Evolutionary conservation across 2,797 vertebrate species (phyloP).

Genomic region (Spinibarbus caldwelli): DNA sequence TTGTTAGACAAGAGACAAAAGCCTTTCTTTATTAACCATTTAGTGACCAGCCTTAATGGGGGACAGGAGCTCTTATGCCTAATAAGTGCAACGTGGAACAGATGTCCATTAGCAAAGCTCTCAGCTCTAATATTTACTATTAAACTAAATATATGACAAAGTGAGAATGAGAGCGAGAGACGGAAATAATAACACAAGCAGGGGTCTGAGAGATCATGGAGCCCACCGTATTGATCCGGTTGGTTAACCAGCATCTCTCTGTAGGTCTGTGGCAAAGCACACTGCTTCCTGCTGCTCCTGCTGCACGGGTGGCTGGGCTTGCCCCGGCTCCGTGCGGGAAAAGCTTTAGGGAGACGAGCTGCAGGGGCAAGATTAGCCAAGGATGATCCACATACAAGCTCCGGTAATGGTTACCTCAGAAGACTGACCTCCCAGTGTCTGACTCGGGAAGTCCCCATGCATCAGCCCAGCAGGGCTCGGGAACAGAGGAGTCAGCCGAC

Average conservation of each 20-base stretch:
- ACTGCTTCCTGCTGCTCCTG: slow-evolving; percentile 27
- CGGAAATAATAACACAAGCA: slow-evolving; percentile 18
- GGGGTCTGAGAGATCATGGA: slow-evolving; percentile 39
- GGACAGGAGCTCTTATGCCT: slow-evolving; percentile 34
- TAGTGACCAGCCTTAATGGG: slow-evolving; percentile 6
- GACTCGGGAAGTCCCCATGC: slow-evolving; percentile 19
- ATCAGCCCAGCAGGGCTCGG: slow-evolving; percentile 29
- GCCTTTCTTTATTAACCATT: slow-evolving; percentile 41
- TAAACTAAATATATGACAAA: slow-evolving; percentile 23
- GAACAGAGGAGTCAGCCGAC: slow-evolving; percentile 15
- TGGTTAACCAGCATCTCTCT: slow-evolving; percentile 50
- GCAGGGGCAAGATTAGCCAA: slow-evolving; percentile 51
- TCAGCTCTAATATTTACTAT: slow-evolving; percentile 35
- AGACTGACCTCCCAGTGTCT: slow-evolving; percentile 41
- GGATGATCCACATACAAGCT: slow-evolving; percentile 45
- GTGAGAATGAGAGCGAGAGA: slow-evolving; percentile 6
- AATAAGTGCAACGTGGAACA: slow-evolving; percentile 26
- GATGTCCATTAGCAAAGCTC: slow-evolving; percentile 21
- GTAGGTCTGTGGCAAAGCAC: slow-evolving; percentile 48
- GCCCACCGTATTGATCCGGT: slow-evolving; percentile 57
- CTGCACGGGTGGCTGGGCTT: slow-evolving; percentile 54
- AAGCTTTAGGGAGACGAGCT: slow-evolving; percentile 40
- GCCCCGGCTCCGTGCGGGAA: slow-evolving; percentile 31
- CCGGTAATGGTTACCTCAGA: slow-evolving; percentile 36
- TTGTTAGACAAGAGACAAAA: slow-evolving; percentile 53